Evolutionary conservation across 2,113 vertebrate genomes (phyloP).

Genomic region (Ceyx melanurus): DNA sequence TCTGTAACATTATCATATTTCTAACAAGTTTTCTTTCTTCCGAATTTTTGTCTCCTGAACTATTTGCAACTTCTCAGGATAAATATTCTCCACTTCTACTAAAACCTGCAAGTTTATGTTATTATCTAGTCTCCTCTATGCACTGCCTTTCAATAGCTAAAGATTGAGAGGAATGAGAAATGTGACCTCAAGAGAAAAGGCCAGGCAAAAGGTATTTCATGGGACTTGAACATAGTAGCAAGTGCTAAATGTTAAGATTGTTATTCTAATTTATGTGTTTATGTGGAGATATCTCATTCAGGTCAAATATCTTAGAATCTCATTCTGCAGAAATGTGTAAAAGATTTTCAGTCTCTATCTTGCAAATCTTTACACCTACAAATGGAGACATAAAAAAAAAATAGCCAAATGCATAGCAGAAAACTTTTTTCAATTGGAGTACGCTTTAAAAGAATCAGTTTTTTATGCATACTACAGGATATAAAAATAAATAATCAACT

Average conservation of each 20-base stretch:
- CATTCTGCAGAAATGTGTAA: background rate
- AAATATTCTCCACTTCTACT: background rate
- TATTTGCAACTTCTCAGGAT: background rate
- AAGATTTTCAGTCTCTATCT: background rate
- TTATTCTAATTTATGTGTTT: background rate
- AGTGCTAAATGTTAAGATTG: background rate
- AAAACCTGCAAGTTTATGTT: background rate
- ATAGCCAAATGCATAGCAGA: background rate
- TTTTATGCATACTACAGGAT: background rate
- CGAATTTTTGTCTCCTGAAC: background rate
- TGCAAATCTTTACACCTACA: background rate
- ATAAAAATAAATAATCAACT: background rate
- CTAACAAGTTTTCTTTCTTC: background rate
- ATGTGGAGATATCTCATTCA: background rate
- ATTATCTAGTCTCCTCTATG: background rate
- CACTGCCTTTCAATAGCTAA: background rate
- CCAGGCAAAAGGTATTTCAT: background rate
- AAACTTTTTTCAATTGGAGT: background rate
- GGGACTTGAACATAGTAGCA: background rate
- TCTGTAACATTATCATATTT: background rate
- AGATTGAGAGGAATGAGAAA: background rate
- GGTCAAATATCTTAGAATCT: background rate
- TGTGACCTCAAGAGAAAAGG: background rate
- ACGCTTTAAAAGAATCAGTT: background rate
- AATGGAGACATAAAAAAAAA: background rate